A percentile compares a stretch with the other conserved stretches of the same genome.
Conservation (phyloP, 2,797 vertebrate genomes). For the Coregonus ussuriensis region DNA sequence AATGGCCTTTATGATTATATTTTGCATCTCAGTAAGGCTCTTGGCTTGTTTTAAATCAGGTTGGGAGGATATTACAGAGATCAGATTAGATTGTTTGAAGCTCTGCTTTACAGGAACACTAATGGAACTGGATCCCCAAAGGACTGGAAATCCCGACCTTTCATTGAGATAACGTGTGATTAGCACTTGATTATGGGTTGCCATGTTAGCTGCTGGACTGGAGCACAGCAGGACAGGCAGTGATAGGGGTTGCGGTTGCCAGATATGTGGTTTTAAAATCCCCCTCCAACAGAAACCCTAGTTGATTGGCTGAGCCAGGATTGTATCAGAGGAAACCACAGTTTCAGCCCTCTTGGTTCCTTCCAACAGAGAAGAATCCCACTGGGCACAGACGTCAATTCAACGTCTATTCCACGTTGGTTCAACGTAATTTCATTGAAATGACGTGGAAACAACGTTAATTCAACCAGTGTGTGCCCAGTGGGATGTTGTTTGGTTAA, state of each 20-base stretch:
- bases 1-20: background rate
- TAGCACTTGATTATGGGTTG: slow-evolving; percentile 44
- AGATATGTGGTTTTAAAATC: slow-evolving; percentile 54
- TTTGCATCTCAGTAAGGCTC: background rate
- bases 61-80: slow-evolving; percentile 1
- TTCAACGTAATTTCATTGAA: too few relatives aligned
- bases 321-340: slow-evolving; percentile 41
- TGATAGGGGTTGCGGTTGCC: slow-evolving; percentile 21
- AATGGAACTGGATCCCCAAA: slow-evolving; percentile 16
- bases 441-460: too few relatives aligned
- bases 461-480: too few relatives aligned
- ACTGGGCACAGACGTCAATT: too few relatives aligned
- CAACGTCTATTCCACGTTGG: too few relatives aligned
- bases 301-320: slow-evolving; percentile 48
- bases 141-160: background rate
- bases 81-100: slow-evolving; percentile 3
- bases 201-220: slow-evolving; percentile 22
- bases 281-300: slow-evolving; percentile 42
- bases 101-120: slow-evolving; percentile 13
- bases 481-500: slow-evolving; percentile 20
- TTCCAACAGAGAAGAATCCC: slow-evolving; percentile 32
- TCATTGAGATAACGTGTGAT: slow-evolving; percentile 45
- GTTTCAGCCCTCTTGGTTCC: slow-evolving; percentile 22
- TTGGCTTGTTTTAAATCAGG: background rate
- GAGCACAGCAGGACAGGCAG: slow-evolving; percentile 21